These are phyloP conservation scores for Leucoraja erinaceus DNA, from an alignment of 2,113 vertebrate species.

Conservation along the genomic window DNA sequence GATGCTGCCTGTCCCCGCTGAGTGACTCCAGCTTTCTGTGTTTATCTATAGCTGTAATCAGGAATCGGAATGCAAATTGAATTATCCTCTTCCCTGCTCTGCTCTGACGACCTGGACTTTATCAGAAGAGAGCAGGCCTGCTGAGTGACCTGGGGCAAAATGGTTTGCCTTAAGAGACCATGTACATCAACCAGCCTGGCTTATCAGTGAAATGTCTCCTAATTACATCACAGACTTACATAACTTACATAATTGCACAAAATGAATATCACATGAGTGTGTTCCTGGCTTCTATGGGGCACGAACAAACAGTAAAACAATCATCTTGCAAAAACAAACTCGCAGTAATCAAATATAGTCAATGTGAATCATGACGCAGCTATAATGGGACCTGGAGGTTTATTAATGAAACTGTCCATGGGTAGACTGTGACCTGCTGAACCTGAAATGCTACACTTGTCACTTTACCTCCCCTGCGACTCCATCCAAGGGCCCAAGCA, in stretches of 20 bases:
- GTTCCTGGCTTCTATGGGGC: not conserved
- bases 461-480: too few relatives aligned
- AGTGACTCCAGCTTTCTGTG: too few relatives aligned
- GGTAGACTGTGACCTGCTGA: not conserved
- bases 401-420: not conserved
- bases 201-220: not conserved
- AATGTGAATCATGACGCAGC: not conserved
- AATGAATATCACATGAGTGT: not conserved
- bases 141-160: not conserved
- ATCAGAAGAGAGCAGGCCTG: not conserved
- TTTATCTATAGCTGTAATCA: not conserved
- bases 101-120: not conserved
- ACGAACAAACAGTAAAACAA: not conserved
- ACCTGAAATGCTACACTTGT: too few relatives aligned
- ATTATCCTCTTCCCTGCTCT: not conserved
- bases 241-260: too few relatives aligned
- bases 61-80: conserved; percentile 14
- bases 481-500: too few relatives aligned
- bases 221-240: not conserved
- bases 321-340: not conserved
- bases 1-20: too few relatives aligned
- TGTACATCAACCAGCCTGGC: not conserved
- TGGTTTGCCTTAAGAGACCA: not conserved
- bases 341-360: not conserved
- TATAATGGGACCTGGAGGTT: not conserved